Evolutionary conservation across 2,113 vertebrate genomes (phyloP).

Genomic region (Ptyas mucosa): DNA sequence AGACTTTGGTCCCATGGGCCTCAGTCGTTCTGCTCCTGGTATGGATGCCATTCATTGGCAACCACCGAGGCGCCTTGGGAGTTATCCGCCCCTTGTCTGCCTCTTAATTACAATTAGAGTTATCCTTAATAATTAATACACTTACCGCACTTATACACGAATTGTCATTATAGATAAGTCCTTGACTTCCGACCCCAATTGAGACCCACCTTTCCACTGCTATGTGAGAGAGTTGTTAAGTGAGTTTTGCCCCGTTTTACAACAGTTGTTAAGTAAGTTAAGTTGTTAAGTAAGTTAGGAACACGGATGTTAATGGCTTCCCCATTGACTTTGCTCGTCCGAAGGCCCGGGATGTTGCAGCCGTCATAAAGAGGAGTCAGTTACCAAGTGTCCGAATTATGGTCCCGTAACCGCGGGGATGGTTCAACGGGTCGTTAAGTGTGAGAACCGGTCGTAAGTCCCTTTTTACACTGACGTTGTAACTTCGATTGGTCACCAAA

Average conservation of each 20-base stretch:
- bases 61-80: rapidly evolving
- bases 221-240: not conserved
- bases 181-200: not conserved
- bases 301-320: not conserved
- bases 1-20: rapidly evolving
- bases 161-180: not conserved
- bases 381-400: not conserved
- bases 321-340: not conserved
- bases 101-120: not conserved
- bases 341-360: no score
- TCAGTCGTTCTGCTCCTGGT: not conserved
- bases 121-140: not conserved
- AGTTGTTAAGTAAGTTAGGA: no score
- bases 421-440: not conserved
- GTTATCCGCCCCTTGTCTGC: not conserved
- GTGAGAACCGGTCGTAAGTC: not conserved
- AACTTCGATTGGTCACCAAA: not conserved
- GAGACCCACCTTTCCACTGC: not conserved
- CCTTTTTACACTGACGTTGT: not conserved
- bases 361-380: not conserved
- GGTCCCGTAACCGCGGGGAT: not conserved
- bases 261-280: not conserved
- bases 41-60: no score
- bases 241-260: not conserved
- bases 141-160: not conserved